Conservation (phyloP, 2,113 vertebrate genomes). For the Colinus virginianus region DNA sequence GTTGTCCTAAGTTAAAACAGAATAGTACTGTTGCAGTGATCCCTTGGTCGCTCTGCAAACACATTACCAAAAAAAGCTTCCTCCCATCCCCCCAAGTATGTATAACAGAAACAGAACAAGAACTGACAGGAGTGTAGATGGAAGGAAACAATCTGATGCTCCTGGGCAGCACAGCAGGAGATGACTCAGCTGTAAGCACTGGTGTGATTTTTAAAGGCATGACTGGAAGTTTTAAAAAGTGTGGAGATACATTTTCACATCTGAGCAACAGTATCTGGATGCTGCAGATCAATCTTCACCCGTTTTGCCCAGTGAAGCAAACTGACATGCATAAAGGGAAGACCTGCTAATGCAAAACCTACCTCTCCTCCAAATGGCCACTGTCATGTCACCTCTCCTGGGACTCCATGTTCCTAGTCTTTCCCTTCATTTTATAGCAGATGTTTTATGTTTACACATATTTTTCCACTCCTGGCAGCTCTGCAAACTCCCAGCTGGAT, state of each 20-base stretch:
- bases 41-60: neutral
- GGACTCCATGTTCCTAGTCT: neutral
- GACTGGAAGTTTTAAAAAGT: neutral
- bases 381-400: neutral
- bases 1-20: neutral
- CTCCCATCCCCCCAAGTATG: neutral
- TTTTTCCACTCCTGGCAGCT: neutral
- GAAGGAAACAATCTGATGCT: neutral
- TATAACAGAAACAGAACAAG: neutral
- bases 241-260: neutral
- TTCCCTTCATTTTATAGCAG: neutral
- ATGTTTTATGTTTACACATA: neutral
- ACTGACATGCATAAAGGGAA: neutral
- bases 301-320: neutral
- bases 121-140: neutral
- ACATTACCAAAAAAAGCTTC: neutral
- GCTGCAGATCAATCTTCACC: neutral
- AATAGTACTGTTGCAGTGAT: neutral
- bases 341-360: neutral
- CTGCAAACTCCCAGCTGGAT: neutral
- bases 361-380: neutral
- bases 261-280: neutral
- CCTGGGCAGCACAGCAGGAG: neutral
- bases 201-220: neutral
- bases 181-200: neutral